Conservation (phyloP, 2,797 vertebrate species). For the Micromesistius poutassou region DNA sequence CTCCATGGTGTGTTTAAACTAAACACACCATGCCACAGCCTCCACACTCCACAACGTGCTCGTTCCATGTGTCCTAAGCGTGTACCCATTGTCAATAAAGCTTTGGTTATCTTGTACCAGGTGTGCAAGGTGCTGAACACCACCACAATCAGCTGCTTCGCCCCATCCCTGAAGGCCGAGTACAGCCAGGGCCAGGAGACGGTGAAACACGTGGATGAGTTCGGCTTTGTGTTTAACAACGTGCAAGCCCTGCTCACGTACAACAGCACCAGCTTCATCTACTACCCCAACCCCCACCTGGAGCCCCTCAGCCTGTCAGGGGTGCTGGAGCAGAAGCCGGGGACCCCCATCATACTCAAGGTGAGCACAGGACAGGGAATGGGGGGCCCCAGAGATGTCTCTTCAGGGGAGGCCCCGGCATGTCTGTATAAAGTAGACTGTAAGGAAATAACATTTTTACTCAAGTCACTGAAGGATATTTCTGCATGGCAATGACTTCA, state of each 20-base stretch:
- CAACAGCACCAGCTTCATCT: conserved; percentile 90
- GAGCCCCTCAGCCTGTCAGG: conserved; percentile 87
- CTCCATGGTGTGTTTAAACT: too few species aligned
- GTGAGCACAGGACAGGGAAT: conserved; percentile 55
- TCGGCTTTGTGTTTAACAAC: conserved; percentile 95
- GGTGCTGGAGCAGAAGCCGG: conserved; percentile 92
- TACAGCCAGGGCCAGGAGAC: conserved; percentile 77
- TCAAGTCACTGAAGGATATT: too few species aligned
- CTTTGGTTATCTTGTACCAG: conserved; percentile 53
- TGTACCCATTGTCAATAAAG: too few species aligned
- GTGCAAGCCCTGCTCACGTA: conserved; percentile 89
- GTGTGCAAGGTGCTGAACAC: conserved; percentile 88
- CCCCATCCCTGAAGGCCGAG: conserved; percentile 81
- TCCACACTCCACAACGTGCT: too few species aligned
- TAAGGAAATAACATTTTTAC: too few species aligned
- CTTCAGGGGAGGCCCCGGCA: too few species aligned
- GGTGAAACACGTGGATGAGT: conserved; percentile 87
- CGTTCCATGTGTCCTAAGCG: too few species aligned
- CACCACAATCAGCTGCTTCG: conserved; percentile 86
- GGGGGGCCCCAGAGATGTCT: too few species aligned
- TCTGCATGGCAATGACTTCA: too few species aligned
- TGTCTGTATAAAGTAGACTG: too few species aligned
- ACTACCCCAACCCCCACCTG: conserved; percentile 92
- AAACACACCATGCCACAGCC: too few species aligned
- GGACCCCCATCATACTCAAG: conserved; percentile 94